Evolutionary conservation across 1,140 invertebrate genomes (phyloP).

Genomic region (Lepidostoma basale): DNA sequence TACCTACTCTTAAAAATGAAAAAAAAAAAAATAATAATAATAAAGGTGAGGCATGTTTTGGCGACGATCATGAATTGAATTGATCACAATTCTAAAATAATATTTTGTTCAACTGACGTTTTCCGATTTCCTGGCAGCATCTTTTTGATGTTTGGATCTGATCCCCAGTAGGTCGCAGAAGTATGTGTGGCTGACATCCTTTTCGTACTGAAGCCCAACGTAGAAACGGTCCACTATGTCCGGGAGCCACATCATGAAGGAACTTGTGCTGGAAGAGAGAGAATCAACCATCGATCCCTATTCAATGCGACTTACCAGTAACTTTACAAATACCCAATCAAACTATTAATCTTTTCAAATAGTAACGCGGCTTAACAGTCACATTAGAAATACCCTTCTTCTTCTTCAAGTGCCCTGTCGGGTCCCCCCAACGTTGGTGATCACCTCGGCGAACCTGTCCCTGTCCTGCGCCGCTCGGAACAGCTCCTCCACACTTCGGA

Average conservation of each 20-base stretch:
- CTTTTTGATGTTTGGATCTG: conserved; percentile 10
- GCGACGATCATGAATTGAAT: background rate
- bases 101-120: background rate
- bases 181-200: background rate
- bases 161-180: conserved; percentile 28
- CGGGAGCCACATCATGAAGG: conserved; percentile 32
- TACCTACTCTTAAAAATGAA: background rate
- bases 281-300: background rate
- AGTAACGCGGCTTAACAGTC: background rate
- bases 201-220: conserved; percentile 1
- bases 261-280: conserved; percentile 9
- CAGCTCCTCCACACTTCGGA: background rate
- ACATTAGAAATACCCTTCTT: background rate
- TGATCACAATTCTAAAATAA: background rate
- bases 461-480: too few relatives aligned
- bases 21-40: background rate
- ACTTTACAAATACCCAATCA: background rate
- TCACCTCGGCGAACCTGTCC: too few relatives aligned
- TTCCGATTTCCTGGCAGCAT: too few relatives aligned
- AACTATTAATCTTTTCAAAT: background rate
- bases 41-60: too few relatives aligned
- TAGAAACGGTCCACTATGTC: conserved; percentile 21
- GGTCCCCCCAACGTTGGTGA: too few relatives aligned
- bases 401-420: too few relatives aligned
- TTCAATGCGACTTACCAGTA: background rate